Percentiles rank a stretch among this genome's conserved stretches.
These are phyloP conservation scores for Agrypnia vestita DNA, from an alignment of 1,140 invertebrate species.

Conservation along the genomic window DNA sequence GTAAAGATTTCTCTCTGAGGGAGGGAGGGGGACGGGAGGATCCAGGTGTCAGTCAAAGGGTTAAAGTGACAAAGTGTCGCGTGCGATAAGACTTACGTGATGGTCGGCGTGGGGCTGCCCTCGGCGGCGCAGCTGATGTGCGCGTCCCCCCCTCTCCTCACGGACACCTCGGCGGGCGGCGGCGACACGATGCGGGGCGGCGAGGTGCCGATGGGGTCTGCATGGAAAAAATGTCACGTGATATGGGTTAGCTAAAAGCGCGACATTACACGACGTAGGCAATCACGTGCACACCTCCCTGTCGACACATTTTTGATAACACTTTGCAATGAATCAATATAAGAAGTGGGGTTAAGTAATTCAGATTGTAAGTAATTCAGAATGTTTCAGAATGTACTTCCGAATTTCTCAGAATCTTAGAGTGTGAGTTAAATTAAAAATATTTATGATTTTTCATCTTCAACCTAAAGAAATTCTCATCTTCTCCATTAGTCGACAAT, in stretches of 20 bases:
- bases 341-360: no score
- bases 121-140: constrained; percentile 85
- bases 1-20: background rate
- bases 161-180: constrained; percentile 79
- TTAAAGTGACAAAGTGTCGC: background rate
- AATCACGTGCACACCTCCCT: no score
- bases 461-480: no score
- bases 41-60: background rate
- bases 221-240: constrained; percentile 56
- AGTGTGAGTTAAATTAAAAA: no score
- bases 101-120: constrained; percentile 83
- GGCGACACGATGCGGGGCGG: constrained; percentile 80
- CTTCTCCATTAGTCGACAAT: no score
- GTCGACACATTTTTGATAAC: no score
- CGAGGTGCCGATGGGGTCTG: constrained; percentile 78
- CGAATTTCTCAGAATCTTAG: no score
- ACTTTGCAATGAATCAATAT: no score
- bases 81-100: constrained; percentile 75
- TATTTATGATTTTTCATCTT: no score
- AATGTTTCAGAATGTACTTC: no score
- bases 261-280: background rate
- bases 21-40: background rate
- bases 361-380: no score
- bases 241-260: constrained; percentile 35
- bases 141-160: constrained; percentile 80